Base-by-base conservation (phyloP, 2,888 invertebrate species). In the Platycheirus albimanus region DNA sequence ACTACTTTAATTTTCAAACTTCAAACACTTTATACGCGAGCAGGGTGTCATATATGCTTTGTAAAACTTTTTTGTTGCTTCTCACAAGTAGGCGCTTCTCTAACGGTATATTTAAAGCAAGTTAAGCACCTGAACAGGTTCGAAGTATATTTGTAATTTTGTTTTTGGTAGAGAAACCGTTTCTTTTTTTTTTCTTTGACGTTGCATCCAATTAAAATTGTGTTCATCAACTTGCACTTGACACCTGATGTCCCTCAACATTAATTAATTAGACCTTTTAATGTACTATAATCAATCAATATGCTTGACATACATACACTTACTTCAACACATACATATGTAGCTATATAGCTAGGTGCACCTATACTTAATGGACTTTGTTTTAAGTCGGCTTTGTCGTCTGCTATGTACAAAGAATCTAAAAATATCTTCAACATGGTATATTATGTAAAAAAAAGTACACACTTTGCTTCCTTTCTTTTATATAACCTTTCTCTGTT, bases 401-500 rank as follows among this genome's bases (percentile, higher is more conserved):
- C 41, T 58, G 24, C 24, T 45, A 45, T 8, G 7, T 33, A 15
- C 10, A 19, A 11, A 24, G 24, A 56, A 41, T 71, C 54, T 56
- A 71, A 72, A 71, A 77, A 71, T 77, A 64, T 8, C 52, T 28
- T 28, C n/a, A 8, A 11, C 15, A 2, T 52, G 13, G 15, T 8
- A 13, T 2, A 5, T 33, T 4, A 58, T 56, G n/a, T 30, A 15
- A 11, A 38, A 58, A 41, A 38, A 24, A 20, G 10, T 11, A 41
- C 38, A 58, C 30, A 74, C 24, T 63, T 74, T 69, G 70, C 54
- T 36, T 76, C 63, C 47, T 70, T 70, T 76, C 63, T 30, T 63
- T 70, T 76, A 76, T 58, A 49, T 63, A 76, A 70, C 61, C 47
- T 36, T 30, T 45, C 41, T 58, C 33, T 43, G 52, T 45, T 56